These are phyloP conservation scores for Dryoscopus gambensis DNA, from an alignment of 2,113 vertebrate genomes.

Conservation along the genomic window DNA sequence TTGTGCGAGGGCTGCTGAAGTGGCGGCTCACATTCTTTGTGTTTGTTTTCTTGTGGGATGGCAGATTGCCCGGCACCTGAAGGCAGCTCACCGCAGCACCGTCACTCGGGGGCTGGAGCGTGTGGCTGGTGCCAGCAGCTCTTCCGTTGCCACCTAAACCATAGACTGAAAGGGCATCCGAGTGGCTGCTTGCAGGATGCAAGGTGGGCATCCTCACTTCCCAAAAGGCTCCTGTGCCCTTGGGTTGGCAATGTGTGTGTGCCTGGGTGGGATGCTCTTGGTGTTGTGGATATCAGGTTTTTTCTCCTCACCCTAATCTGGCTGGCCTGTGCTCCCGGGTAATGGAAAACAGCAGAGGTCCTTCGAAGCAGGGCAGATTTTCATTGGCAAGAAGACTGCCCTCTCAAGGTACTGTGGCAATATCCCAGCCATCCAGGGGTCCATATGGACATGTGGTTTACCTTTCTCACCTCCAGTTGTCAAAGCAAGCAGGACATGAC, in stretches of 20 bases:
- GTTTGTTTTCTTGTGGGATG: not conserved
- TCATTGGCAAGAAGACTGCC: not conserved
- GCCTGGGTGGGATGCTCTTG: not conserved
- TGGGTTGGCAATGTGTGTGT: not conserved
- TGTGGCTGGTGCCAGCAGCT: not conserved
- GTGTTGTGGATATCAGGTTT: not conserved
- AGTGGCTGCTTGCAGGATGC: not conserved
- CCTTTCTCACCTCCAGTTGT: not conserved
- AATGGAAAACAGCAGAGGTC: not conserved
- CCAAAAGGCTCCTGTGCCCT: not conserved
- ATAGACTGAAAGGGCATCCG: not conserved
- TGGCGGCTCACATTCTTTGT: not conserved
- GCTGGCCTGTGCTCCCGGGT: fast-evolving
- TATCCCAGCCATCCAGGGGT: not conserved
- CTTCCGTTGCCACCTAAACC: not conserved
- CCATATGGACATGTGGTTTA: not conserved
- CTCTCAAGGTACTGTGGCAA: not conserved
- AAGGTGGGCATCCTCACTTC: not conserved
- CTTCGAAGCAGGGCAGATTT: not conserved
- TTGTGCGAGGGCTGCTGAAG: not conserved
- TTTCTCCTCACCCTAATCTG: not conserved
- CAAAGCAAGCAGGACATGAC: not conserved
- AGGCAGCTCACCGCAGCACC: not conserved
- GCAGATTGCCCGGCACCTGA: not conserved
- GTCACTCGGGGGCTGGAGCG: fast-evolving